These are phyloP conservation scores for Seira ritae DNA, from an alignment of 2,888 invertebrate species.

Conservation along the genomic window DNA sequence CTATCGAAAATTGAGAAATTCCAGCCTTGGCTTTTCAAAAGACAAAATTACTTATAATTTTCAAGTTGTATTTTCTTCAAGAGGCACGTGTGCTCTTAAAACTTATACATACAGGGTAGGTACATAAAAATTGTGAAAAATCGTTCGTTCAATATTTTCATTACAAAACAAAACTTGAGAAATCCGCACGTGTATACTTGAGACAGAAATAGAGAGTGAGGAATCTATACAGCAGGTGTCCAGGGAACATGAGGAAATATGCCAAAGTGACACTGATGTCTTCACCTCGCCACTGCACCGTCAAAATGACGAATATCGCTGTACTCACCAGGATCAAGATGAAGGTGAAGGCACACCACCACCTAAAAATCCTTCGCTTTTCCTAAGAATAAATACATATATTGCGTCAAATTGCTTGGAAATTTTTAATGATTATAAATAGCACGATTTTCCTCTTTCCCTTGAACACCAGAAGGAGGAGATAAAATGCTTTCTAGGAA, in stretches of 20 bases:
- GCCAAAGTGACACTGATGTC: slow-evolving; percentile 46
- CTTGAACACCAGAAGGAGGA: background rate
- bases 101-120: too few relatives aligned
- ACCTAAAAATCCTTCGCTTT: slow-evolving; percentile 33
- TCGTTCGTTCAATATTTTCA: too few relatives aligned
- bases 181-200: slow-evolving; percentile 47
- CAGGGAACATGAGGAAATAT: slow-evolving; percentile 51
- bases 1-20: too few relatives aligned
- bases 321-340: slow-evolving; percentile 42
- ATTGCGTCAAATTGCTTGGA: background rate
- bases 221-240: slow-evolving; percentile 47
- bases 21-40: too few relatives aligned
- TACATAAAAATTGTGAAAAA: too few relatives aligned
- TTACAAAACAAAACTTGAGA: slow-evolving; percentile 46
- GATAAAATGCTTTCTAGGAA: background rate
- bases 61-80: too few relatives aligned
- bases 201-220: slow-evolving; percentile 47
- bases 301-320: slow-evolving; percentile 40
- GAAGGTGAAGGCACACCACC: slow-evolving; percentile 52
- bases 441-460: background rate
- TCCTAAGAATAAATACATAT: slow-evolving; percentile 31
- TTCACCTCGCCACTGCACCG: slow-evolving; percentile 48
- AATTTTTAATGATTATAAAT: too few relatives aligned
- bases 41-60: too few relatives aligned
- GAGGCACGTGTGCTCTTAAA: too few relatives aligned